Percentiles rank a stretch among this genome's conserved stretches.
phyloP scores from a whole-genome alignment of 2,113 vertebrate genomes.

The Cyprinodon brontotheroides region DNA sequence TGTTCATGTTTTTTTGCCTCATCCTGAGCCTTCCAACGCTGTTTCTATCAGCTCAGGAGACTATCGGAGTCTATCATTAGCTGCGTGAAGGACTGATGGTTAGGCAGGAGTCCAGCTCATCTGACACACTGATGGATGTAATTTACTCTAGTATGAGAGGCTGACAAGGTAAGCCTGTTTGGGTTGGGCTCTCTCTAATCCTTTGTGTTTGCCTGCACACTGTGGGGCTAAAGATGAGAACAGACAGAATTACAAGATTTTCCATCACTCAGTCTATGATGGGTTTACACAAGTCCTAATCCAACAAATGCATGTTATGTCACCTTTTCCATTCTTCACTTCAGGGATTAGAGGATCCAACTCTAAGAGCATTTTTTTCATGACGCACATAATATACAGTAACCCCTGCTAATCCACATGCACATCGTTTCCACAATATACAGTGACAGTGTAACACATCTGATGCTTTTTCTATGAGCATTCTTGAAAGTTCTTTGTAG shows the following conservation, averaged over 20 bases:
- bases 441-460: constrained; percentile 2
- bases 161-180: constrained; percentile 29
- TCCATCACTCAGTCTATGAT: constrained; percentile 35
- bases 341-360: constrained; percentile 33
- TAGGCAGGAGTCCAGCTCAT: background rate
- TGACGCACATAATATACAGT: constrained; percentile 11
- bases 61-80: background rate
- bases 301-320: constrained; percentile 27
- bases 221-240: constrained; percentile 30
- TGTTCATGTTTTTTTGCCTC: background rate
- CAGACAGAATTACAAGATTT: constrained; percentile 29
- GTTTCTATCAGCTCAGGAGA: background rate
- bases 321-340: constrained; percentile 27
- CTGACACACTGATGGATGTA: constrained; percentile 19
- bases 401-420: background rate
- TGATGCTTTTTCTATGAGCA: constrained; percentile 6
- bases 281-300: constrained; percentile 28
- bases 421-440: background rate
- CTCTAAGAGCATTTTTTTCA: constrained; percentile 19
- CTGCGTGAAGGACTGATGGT: background rate
- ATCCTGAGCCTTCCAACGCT: background rate
- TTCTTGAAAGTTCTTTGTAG: constrained; percentile 35
- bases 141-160: constrained; percentile 24
- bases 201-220: constrained; percentile 19
- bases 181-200: constrained; percentile 23